These are phyloP conservation scores for Scomber japonicus DNA, from an alignment of 2,113 vertebrate genomes.

Conservation along the genomic window DNA sequence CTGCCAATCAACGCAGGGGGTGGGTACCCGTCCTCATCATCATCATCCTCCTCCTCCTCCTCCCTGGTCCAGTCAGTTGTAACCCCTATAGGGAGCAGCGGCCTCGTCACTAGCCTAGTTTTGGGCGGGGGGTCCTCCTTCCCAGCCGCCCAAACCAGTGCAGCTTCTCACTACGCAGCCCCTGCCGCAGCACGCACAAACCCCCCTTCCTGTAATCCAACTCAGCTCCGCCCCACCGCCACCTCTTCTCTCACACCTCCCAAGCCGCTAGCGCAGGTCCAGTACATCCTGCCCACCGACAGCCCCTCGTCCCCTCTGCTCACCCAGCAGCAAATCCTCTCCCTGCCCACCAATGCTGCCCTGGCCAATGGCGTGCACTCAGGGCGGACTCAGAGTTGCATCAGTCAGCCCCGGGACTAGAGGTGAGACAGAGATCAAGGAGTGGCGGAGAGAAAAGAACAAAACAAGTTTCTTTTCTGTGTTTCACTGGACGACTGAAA, in stretches of 20 bases:
- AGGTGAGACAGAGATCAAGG: constrained; percentile 78
- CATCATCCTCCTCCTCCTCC: constrained; percentile 67
- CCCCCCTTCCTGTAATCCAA: constrained; percentile 79
- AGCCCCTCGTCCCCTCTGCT: constrained; percentile 82
- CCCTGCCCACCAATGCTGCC: constrained; percentile 84
- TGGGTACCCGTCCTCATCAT: constrained; percentile 83
- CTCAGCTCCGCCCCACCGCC: constrained; percentile 83
- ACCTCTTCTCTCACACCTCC: constrained; percentile 71
- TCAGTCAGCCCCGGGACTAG: constrained; percentile 77
- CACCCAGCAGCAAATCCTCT: constrained; percentile 83
- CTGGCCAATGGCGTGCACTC: constrained; percentile 83
- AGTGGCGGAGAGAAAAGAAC: constrained; percentile 37
- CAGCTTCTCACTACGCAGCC: constrained; percentile 76
- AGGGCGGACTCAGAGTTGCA: constrained; percentile 72
- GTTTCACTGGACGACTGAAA: constrained; percentile 6
- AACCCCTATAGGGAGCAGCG: constrained; percentile 65
- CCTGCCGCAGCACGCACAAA: constrained; percentile 58
- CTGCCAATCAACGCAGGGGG: constrained; percentile 78
- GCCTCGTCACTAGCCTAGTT: constrained; percentile 83
- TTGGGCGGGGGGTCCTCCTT: constrained; percentile 77
- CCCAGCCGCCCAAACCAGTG: constrained; percentile 73
- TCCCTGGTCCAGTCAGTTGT: constrained; percentile 71
- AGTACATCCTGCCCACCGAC: constrained; percentile 88
- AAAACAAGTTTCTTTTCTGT: background rate
- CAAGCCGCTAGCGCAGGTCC: constrained; percentile 87